A percentile compares a stretch with the other conserved stretches of the same genome.
Conservation (phyloP, 2,888 invertebrate genomes). For the Amorpha juglandis region DNA sequence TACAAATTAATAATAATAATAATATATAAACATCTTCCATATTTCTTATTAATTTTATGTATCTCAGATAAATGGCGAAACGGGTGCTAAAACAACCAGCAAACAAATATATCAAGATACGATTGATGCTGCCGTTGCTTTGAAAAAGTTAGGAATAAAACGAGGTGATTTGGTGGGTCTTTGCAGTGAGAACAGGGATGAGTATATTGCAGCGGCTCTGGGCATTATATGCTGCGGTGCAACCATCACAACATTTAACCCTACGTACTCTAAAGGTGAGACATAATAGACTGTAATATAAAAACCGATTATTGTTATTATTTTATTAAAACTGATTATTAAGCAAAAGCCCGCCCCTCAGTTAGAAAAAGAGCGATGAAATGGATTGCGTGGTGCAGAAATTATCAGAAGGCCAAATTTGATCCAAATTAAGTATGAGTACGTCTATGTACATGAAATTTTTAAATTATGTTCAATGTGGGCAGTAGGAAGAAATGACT, state of each 20-base stretch:
- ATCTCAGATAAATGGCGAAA: slow-evolving; percentile 81
- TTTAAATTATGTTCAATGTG: too few species aligned
- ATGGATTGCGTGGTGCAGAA: too few species aligned
- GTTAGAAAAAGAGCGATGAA: too few species aligned
- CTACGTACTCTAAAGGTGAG: slow-evolving; percentile 77
- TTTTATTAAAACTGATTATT: not conserved
- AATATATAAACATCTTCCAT: too few species aligned
- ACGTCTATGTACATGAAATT: too few species aligned
- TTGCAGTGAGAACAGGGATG: slow-evolving; percentile 85
- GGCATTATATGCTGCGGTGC: slow-evolving; percentile 82
- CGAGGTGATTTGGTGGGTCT: slow-evolving; percentile 81
- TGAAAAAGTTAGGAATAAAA: slow-evolving; percentile 71
- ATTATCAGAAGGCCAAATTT: too few species aligned
- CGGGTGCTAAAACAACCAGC: slow-evolving; percentile 76
- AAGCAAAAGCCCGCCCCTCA: too few species aligned
- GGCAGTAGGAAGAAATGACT: too few species aligned
- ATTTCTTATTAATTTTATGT: not conserved
- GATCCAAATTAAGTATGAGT: too few species aligned
- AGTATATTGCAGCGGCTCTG: slow-evolving; percentile 77
- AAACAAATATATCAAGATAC: slow-evolving; percentile 75
- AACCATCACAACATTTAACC: slow-evolving; percentile 84
- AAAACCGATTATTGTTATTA: too few species aligned
- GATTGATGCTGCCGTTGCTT: slow-evolving; percentile 76
- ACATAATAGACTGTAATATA: not conserved
- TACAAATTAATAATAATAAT: too few species aligned